A percentile compares a stretch with the other conserved stretches of the same genome.
phyloP scores from a whole-genome alignment of 1,140 invertebrate genomes.

The Drosophila melanogaster region DNA sequence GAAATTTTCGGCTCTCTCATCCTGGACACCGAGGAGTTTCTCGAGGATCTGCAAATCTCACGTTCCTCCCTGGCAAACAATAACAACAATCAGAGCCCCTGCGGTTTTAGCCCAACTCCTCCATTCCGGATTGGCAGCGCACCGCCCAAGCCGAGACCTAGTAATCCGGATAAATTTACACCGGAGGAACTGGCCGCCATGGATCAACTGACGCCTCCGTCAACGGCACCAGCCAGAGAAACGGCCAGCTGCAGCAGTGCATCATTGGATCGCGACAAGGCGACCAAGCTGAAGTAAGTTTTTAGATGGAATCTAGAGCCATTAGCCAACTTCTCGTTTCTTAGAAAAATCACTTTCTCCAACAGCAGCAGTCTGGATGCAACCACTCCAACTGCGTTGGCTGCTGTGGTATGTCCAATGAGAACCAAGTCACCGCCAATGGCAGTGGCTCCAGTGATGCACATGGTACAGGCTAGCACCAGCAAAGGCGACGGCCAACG shows the following conservation, averaged over 20 bases:
- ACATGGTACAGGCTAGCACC: slow-evolving; percentile 30
- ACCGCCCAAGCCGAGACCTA: slow-evolving; percentile 72
- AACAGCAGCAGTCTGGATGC: slow-evolving; percentile 63
- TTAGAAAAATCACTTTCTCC: slow-evolving; percentile 82
- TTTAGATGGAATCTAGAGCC: neutral
- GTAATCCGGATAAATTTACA: slow-evolving; percentile 74
- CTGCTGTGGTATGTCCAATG: slow-evolving; percentile 46
- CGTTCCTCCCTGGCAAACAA: slow-evolving; percentile 61
- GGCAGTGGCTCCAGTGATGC: slow-evolving; percentile 24
- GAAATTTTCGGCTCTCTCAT: slow-evolving; percentile 86
- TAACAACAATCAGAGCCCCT: slow-evolving; percentile 42
- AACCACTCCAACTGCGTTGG: slow-evolving; percentile 3
- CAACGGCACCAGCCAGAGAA: slow-evolving; percentile 75
- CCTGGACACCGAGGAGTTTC: slow-evolving; percentile 86
- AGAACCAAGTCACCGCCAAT: slow-evolving; percentile 20
- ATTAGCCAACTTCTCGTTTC: slow-evolving; percentile 30
- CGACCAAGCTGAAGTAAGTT: slow-evolving; percentile 62
- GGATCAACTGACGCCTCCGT: slow-evolving; percentile 77
- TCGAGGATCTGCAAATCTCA: slow-evolving; percentile 85
- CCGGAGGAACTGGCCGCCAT: slow-evolving; percentile 79
- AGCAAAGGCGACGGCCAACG: slow-evolving; percentile 39
- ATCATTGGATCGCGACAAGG: slow-evolving; percentile 63
- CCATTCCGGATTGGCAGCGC: slow-evolving; percentile 81
- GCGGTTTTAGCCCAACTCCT: slow-evolving; percentile 72
- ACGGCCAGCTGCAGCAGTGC: slow-evolving; percentile 64